Conservation (phyloP, 2,888 invertebrate genomes). For the Morinoia aosen region DNA sequence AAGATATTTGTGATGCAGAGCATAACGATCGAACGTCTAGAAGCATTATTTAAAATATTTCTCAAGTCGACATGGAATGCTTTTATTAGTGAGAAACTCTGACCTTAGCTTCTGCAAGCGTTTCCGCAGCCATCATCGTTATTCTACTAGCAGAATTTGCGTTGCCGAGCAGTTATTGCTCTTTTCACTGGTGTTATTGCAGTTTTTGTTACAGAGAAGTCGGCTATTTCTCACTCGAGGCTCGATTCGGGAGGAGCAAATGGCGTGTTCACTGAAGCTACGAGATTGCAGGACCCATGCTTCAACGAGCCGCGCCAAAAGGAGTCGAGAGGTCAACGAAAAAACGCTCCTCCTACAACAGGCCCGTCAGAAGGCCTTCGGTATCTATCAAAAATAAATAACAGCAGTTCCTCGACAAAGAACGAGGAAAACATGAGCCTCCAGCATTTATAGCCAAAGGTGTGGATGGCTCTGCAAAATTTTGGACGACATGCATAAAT, state of each 20-base stretch:
- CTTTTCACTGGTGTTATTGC: neutral
- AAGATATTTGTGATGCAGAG: neutral
- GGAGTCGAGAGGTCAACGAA: neutral
- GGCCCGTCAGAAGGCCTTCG: neutral
- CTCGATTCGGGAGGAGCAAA: neutral
- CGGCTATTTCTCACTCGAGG: neutral
- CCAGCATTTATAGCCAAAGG: neutral
- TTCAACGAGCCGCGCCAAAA: neutral
- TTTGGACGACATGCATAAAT: neutral
- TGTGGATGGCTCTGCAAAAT: neutral
- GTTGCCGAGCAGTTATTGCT: neutral
- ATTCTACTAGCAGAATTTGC: neutral
- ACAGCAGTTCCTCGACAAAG: neutral
- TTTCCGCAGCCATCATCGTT: neutral
- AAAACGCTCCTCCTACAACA: neutral
- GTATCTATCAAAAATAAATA: neutral
- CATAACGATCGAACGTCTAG: neutral
- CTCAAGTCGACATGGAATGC: neutral
- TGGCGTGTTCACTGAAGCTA: conserved; percentile 10
- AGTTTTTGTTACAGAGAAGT: neutral
- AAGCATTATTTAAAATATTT: neutral
- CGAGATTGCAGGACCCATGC: conserved; percentile 9
- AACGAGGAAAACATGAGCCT: neutral
- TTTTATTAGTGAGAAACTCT: neutral
- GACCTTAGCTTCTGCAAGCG: neutral